These are phyloP conservation scores for Drosophila nigrodunni DNA, from an alignment of 1,140 invertebrate species.

Conservation along the genomic window DNA sequence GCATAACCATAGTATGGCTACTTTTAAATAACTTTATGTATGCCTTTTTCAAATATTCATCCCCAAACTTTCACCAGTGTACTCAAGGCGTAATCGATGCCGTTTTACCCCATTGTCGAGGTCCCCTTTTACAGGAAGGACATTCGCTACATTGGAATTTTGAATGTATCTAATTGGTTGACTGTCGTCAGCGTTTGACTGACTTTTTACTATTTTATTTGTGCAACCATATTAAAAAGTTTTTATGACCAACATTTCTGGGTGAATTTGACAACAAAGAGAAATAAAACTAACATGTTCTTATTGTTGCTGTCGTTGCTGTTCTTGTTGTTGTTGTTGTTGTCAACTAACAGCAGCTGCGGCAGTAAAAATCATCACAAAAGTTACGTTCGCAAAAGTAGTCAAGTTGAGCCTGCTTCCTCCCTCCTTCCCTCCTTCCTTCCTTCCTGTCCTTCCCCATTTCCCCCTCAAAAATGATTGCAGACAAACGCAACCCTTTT, in stretches of 20 bases:
- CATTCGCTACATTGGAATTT: slow-evolving; percentile 40
- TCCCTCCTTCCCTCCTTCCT: not conserved
- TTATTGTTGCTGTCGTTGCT: not conserved
- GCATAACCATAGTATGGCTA: too few relatives aligned
- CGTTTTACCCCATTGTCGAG: slow-evolving; percentile 45
- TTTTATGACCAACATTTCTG: slow-evolving; percentile 62
- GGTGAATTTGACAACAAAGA: slow-evolving; percentile 64
- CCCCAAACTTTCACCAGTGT: too few relatives aligned
- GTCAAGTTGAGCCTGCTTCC: slow-evolving; percentile 22
- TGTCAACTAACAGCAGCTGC: slow-evolving; percentile 56
- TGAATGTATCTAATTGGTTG: slow-evolving; percentile 72
- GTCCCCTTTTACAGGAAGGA: not conserved
- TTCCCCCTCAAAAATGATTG: slow-evolving; percentile 18
- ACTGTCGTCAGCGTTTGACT: slow-evolving; percentile 35
- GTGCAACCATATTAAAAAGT: slow-evolving; percentile 66
- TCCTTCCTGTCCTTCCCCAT: not conserved
- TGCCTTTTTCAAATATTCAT: too few relatives aligned
- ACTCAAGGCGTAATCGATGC: slow-evolving; percentile 52
- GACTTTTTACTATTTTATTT: slow-evolving; percentile 28
- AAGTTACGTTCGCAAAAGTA: slow-evolving; percentile 61
- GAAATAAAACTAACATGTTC: slow-evolving; percentile 46
- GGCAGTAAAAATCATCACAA: slow-evolving; percentile 69
- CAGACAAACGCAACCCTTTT: slow-evolving; percentile 48
- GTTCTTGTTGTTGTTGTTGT: slow-evolving; percentile 4
- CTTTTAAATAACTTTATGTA: too few relatives aligned